These are phyloP conservation scores for Myrmecobius fasciatus DNA, from an alignment of 2,113 vertebrate species.

Conservation along the genomic window DNA sequence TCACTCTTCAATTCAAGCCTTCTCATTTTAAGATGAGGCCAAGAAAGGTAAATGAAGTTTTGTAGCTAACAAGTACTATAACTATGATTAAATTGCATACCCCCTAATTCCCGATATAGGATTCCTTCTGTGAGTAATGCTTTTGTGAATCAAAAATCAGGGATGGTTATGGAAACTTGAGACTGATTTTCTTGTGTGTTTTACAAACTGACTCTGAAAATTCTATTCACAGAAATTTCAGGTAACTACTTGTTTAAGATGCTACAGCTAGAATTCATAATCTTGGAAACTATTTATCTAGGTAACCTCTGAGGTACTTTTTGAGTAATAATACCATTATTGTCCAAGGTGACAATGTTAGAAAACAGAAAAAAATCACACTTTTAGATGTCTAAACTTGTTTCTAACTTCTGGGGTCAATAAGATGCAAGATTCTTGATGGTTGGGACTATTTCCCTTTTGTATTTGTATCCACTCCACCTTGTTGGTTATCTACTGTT, in stretches of 20 bases:
- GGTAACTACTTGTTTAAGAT: not conserved
- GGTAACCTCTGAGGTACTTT: not conserved
- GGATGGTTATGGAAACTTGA: not conserved
- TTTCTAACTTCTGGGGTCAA: not conserved
- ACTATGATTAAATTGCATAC: not conserved
- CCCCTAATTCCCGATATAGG: not conserved
- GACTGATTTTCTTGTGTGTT: not conserved
- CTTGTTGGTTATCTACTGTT: not conserved
- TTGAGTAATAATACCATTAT: not conserved
- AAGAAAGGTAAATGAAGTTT: not conserved
- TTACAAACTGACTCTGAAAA: not conserved
- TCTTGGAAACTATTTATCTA: not conserved
- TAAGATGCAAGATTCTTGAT: not conserved
- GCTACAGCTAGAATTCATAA: not conserved
- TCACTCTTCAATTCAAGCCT: not conserved
- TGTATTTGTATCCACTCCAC: not conserved
- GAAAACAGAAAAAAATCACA: too few relatives aligned
- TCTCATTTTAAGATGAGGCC: not conserved
- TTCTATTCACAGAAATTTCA: not conserved
- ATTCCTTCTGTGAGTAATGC: not conserved
- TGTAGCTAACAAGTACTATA: not conserved
- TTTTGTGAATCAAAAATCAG: not conserved
- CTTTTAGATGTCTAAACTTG: not conserved
- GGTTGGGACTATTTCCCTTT: too few relatives aligned
- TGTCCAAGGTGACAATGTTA: not conserved